These are phyloP conservation scores for Mus caroli DNA, from an alignment of 2,797 vertebrate genomes.

Conservation along the genomic window DNA sequence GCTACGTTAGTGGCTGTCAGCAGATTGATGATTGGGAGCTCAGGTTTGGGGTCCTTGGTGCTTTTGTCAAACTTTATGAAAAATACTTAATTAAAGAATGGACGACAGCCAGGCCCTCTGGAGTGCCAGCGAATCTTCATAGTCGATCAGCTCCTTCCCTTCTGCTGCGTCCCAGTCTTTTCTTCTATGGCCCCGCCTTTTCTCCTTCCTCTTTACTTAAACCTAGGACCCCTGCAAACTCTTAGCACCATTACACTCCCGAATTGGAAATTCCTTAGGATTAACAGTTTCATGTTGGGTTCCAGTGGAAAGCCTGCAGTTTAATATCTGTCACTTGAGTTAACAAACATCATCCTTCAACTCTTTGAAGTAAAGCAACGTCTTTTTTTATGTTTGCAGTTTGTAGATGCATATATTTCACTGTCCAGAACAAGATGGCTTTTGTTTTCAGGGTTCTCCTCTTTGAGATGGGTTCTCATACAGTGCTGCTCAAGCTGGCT, in stretches of 20 bases:
- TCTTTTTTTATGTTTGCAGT: not conserved
- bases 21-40: not conserved
- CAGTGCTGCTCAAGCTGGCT: not conserved
- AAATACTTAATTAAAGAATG: not conserved
- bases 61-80: not conserved
- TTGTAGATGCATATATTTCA: not conserved
- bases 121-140: not conserved
- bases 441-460: not conserved
- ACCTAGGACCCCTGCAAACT: not conserved
- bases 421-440: not conserved
- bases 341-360: not conserved
- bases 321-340: constrained; percentile 2
- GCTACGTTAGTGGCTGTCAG: not conserved
- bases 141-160: not conserved
- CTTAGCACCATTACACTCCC: not conserved
- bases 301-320: not conserved
- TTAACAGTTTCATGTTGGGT: not conserved
- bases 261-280: not conserved
- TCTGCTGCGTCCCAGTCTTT: not conserved
- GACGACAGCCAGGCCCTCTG: not conserved
- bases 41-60: not conserved
- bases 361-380: constrained; percentile 7
- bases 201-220: not conserved
- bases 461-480: not conserved
- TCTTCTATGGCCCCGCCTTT: not conserved